Conservation (phyloP, 2,113 vertebrate genomes). For the Rhinolophus ferrumequinum region DNA sequence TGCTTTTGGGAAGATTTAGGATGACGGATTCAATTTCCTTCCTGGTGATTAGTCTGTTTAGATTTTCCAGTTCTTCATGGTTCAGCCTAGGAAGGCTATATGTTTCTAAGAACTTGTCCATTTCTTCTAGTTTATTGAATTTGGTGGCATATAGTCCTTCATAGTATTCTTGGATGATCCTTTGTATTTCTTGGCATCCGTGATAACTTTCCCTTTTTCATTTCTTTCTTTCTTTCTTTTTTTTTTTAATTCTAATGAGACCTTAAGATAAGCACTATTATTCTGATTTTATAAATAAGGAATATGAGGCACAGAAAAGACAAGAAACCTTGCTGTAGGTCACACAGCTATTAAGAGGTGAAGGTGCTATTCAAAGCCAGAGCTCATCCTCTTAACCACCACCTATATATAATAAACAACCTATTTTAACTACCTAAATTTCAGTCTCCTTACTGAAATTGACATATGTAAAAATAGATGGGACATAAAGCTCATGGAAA, state of each 20-base stretch:
- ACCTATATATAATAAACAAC: background rate
- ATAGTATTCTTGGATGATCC: too few species aligned
- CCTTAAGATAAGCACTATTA: background rate
- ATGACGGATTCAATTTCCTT: too few species aligned
- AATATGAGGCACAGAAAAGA: background rate
- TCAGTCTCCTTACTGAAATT: background rate
- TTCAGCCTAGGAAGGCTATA: too few species aligned
- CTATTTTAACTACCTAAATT: background rate
- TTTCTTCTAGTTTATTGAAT: too few species aligned
- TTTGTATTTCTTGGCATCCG: too few species aligned
- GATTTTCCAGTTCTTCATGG: too few species aligned
- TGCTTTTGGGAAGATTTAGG: too few species aligned
- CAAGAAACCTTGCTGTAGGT: background rate
- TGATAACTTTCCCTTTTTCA: too few species aligned
- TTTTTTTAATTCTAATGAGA: constrained; percentile 32
- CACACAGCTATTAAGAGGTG: background rate
- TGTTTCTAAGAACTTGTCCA: too few species aligned
- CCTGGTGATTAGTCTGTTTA: too few species aligned
- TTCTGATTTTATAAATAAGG: background rate
- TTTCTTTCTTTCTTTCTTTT: too few species aligned
- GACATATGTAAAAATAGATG: background rate
- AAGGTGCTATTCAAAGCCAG: constrained; percentile 33
- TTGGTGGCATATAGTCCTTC: too few species aligned
- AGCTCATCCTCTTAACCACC: background rate
- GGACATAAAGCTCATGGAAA: background rate